Evolutionary conservation across 2,888 invertebrate species (phyloP).

Genomic region (Abrostola tripartita): DNA sequence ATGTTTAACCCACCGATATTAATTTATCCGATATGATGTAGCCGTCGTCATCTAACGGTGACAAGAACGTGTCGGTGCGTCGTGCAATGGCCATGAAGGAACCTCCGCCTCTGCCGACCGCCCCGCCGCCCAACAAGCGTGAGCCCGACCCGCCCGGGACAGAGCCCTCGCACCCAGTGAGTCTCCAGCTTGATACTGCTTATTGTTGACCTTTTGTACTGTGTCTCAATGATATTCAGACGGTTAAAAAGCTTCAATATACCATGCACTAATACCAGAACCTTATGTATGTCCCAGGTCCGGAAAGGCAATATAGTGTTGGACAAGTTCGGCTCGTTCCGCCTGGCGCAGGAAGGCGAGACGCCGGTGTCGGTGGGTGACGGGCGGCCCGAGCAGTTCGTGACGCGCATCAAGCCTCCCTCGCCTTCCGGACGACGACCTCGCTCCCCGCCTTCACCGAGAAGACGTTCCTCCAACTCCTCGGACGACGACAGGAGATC

Average conservation of each 20-base stretch:
- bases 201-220: neutral
- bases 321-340: slow-evolving; percentile 92
- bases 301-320: slow-evolving; percentile 89
- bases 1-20: neutral
- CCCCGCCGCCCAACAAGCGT: slow-evolving; percentile 84
- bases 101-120: slow-evolving; percentile 87
- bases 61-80: slow-evolving; percentile 89
- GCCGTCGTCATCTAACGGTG: slow-evolving; percentile 74
- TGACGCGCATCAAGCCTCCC: slow-evolving; percentile 83
- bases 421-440: slow-evolving; percentile 78
- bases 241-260: no score
- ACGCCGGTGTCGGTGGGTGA: slow-evolving; percentile 83
- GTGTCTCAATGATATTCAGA: no score
- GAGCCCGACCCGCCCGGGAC: slow-evolving; percentile 89
- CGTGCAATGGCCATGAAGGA: slow-evolving; percentile 90
- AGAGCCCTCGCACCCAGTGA: slow-evolving; percentile 76
- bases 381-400: slow-evolving; percentile 86
- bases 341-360: slow-evolving; percentile 89
- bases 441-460: slow-evolving; percentile 81
- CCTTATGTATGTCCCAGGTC: slow-evolving; percentile 66
- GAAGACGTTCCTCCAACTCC: slow-evolving; percentile 81
- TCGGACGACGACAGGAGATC: slow-evolving; percentile 77
- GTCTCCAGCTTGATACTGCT: neutral
- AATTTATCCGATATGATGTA: slow-evolving; percentile 23
- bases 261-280: neutral